Conservation (phyloP, 2,797 vertebrate species). For the Girardinus metallicus region DNA sequence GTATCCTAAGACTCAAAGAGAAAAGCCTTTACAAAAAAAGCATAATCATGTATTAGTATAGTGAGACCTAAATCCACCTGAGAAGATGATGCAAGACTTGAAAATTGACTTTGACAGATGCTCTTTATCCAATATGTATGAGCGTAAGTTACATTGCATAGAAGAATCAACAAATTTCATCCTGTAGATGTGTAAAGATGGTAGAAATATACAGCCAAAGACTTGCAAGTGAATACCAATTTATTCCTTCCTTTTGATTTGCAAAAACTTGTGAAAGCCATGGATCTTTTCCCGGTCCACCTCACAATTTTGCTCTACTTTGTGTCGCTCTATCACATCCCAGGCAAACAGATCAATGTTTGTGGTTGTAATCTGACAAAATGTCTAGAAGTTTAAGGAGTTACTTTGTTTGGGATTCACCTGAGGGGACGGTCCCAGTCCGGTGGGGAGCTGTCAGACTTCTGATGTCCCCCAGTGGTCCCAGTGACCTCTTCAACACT, state of each 20-base stretch:
- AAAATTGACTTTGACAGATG: not conserved
- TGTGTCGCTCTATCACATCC: not conserved
- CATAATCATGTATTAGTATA: not conserved
- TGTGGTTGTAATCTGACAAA: not conserved
- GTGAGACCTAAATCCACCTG: not conserved
- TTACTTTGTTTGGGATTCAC: slow-evolving; percentile 20
- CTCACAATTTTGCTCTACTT: not conserved
- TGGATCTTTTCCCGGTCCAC: not conserved
- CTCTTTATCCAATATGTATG: not conserved
- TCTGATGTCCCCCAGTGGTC: slow-evolving; percentile 34
- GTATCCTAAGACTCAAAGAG: not conserved
- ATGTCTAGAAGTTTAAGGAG: not conserved
- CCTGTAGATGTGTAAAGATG: not conserved
- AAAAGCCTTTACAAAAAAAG: not conserved
- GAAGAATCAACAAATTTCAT: not conserved
- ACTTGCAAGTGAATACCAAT: not conserved
- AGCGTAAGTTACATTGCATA: not conserved
- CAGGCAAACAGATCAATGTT: not conserved
- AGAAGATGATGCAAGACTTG: not conserved
- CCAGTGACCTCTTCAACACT: slow-evolving; percentile 12
- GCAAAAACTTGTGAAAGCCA: not conserved
- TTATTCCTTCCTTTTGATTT: not conserved
- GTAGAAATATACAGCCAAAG: not conserved
- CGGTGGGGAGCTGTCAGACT: slow-evolving; percentile 21
- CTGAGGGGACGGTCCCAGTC: slow-evolving; percentile 44